Percentiles rank a stretch among this genome's conserved stretches.
Evolutionary conservation across 2,113 vertebrate species (phyloP).

Genomic region (Lepidothrix coronata): DNA sequence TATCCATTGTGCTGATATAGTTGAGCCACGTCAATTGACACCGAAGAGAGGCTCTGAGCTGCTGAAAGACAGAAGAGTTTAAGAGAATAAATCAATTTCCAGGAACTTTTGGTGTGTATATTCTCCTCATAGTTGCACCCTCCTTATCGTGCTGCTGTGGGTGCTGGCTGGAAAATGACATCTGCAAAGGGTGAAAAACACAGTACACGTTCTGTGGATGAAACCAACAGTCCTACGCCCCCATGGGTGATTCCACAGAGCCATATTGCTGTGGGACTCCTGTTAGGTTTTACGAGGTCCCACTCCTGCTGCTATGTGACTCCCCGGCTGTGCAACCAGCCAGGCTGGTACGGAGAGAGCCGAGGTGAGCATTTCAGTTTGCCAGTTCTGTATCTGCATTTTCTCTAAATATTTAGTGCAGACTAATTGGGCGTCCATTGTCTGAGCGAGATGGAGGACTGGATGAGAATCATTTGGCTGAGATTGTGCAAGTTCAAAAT

Average conservation of each 20-base stretch:
- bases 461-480: conserved; percentile 16
- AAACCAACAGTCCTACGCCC: neutral
- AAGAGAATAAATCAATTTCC: neutral
- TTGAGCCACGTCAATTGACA: neutral
- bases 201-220: neutral
- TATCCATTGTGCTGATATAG: fast-evolving
- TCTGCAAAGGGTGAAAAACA: neutral
- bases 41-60: neutral
- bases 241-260: fast-evolving
- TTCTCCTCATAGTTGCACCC: neutral
- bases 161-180: neutral
- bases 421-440: neutral
- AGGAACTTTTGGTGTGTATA: fast-evolving
- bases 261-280: fast-evolving
- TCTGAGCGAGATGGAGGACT: neutral
- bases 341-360: neutral
- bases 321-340: neutral
- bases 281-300: neutral
- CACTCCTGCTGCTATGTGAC: neutral
- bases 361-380: fast-evolving
- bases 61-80: neutral
- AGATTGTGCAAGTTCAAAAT: neutral
- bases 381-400: neutral
- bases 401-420: conserved; percentile 5
- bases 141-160: neutral